Evolutionary conservation across 2,888 invertebrate genomes (phyloP).

Genomic region (Acronicta psi): DNA sequence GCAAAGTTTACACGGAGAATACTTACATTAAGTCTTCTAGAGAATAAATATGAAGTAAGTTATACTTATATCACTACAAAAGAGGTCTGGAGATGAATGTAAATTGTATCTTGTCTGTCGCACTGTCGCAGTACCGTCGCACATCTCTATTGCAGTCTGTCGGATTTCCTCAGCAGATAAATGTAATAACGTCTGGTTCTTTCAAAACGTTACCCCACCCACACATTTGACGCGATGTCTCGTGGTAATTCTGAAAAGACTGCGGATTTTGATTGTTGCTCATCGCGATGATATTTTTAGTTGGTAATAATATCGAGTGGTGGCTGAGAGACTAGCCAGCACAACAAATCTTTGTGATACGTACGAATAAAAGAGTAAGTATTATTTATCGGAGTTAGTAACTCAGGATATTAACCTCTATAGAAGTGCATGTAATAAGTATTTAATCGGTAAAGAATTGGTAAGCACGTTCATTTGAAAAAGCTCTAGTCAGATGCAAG

Average conservation of each 20-base stretch:
- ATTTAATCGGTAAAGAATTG: too few species aligned
- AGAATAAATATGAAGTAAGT: too few species aligned
- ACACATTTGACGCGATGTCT: conserved; percentile 48
- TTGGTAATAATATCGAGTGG: conserved; percentile 33
- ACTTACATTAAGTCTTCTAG: too few species aligned
- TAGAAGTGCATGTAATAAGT: too few species aligned
- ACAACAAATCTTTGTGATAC: conserved; percentile 9
- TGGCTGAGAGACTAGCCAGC: conserved; percentile 12
- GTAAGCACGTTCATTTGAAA: too few species aligned
- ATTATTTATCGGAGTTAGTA: conserved; percentile 1
- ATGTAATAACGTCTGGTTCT: conserved; percentile 38
- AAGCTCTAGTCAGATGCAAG: too few species aligned
- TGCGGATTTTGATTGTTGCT: conserved; percentile 54
- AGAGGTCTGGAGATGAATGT: not conserved
- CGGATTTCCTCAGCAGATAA: conserved; percentile 23
- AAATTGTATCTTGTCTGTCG: conserved; percentile 22
- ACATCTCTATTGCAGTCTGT: conserved; percentile 20
- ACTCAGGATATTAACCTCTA: conserved; percentile 8
- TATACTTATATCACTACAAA: not conserved
- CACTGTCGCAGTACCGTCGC: conserved; percentile 13
- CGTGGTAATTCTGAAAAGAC: conserved; percentile 46
- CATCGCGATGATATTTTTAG: conserved; percentile 54
- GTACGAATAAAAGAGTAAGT: not conserved
- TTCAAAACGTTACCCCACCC: conserved; percentile 36
- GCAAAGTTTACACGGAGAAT: not conserved